Evolutionary conservation across 2,797 vertebrate species (phyloP).

Genomic region (Champsocephalus gunnari): DNA sequence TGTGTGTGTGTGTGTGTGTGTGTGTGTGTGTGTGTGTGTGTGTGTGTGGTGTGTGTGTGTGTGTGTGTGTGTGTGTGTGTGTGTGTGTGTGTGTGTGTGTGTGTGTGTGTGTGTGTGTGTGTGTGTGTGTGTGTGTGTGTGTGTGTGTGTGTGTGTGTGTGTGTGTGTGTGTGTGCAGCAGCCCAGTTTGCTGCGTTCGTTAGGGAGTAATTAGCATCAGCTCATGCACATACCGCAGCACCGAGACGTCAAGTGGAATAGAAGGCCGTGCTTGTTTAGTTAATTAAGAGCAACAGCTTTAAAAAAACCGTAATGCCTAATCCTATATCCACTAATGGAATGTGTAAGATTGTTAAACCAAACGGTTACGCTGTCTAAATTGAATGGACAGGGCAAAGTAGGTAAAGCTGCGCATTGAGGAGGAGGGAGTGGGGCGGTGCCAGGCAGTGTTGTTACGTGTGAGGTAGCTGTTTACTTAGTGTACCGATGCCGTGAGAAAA

Average conservation of each 20-base stretch:
- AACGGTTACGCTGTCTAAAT: constrained; percentile 54
- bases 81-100: neutral
- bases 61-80: neutral
- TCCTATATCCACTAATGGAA: constrained; percentile 76
- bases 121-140: too few relatives aligned
- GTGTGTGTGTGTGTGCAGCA: constrained; percentile 2
- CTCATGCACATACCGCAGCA: constrained; percentile 61
- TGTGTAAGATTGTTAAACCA: constrained; percentile 72
- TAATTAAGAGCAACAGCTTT: constrained; percentile 77
- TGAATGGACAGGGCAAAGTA: constrained; percentile 64
- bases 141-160: too few relatives aligned
- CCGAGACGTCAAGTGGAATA: constrained; percentile 61
- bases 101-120: too few relatives aligned
- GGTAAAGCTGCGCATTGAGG: constrained; percentile 56
- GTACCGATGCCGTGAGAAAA: constrained; percentile 72
- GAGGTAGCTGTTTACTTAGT: constrained; percentile 78
- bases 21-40: too few relatives aligned
- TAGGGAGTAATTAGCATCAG: constrained; percentile 64
- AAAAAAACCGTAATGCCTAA: constrained; percentile 70
- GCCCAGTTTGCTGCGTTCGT: constrained; percentile 47
- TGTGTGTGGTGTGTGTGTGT: too few relatives aligned
- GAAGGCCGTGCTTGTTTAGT: constrained; percentile 78
- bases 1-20: neutral
- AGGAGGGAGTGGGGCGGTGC: constrained; percentile 59
- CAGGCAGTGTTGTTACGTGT: constrained; percentile 73